A percentile compares a stretch with the other conserved stretches of the same genome.
Conservation (phyloP, 2,888 invertebrate species). For the Dromius quadrimaculatus region DNA sequence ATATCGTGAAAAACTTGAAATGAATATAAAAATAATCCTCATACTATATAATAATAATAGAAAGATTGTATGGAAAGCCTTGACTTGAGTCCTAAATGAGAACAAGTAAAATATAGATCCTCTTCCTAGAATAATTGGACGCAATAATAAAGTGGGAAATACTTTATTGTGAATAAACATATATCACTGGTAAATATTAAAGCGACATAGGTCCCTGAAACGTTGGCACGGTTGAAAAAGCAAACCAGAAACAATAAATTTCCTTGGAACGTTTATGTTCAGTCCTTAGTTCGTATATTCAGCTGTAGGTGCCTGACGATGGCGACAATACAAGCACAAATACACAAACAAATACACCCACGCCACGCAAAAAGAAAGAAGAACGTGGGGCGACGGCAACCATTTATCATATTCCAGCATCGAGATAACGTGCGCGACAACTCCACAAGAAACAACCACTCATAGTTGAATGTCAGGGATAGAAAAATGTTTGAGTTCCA, state of each 20-base stretch:
- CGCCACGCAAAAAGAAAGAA: conserved; percentile 25
- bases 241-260: conserved; percentile 35
- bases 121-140: no score
- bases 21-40: no score
- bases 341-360: no score
- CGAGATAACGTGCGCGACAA: conserved; percentile 36
- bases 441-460: conserved; percentile 57
- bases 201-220: no score
- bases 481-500: conserved; percentile 56
- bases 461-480: conserved; percentile 61
- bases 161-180: no score
- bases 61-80: no score
- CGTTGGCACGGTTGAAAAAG: conserved; percentile 6
- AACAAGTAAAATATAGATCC: no score
- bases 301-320: neutral
- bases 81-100: no score
- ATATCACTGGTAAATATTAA: no score
- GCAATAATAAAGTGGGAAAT: no score
- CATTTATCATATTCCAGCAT: conserved; percentile 51
- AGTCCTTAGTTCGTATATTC: conserved; percentile 7
- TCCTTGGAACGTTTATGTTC: conserved; percentile 4
- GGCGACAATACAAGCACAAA: neutral
- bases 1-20: no score
- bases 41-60: no score
- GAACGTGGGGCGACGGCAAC: conserved; percentile 19